Base-by-base conservation (phyloP, 2,797 vertebrate genomes). In the Crenuchus spilurus region DNA sequence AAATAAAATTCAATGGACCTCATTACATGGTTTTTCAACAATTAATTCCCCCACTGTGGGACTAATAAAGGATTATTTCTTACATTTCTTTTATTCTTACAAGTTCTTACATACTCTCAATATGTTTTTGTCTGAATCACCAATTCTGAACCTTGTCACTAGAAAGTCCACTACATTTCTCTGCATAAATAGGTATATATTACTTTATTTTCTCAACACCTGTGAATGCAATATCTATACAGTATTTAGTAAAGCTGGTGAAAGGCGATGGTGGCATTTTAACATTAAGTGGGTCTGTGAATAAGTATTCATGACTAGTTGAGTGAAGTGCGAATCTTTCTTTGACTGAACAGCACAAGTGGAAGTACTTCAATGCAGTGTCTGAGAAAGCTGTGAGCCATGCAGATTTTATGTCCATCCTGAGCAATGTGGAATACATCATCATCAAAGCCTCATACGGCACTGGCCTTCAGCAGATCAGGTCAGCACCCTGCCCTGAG, bases 291-390 rank as follows among this genome's bases (percentile, higher is more conserved):
- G 33, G 18, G 2, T 28, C 39, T 44, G 22, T n/a, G 60, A 63
- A 14, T 6, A 14, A 41, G 22, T 10, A 24, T 20, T 35, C n/a
- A 9, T 11, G 33, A 10, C n/a, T 37, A 20, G 1, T 20, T 35
- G n/a, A 26, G 22, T 35, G 31, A 55, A 33, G 10, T 14, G 20
- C 20, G 41, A 4, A 48, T 48, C 42, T 30, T 64, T 39, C 8
- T 41, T 30, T 64, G 0, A 18, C 61, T 74, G 14, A 46, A 13
- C 89, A 99, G 97, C 89, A 93, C 83, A 88, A 88, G 49, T 99
- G 97, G 97, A 96, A 92, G 63, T 96, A 98, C 74, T 98, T 96
- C 77, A 97, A 98, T 81, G 95, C 96, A 0, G 95, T 97, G 31
- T 97, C 92, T 22, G 94, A 96, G 5, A 79, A 88, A 57, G 74